Base-by-base conservation (phyloP, 35 echinoderm and acorn worm species). In the Eucidaris tribuloides region DNA sequence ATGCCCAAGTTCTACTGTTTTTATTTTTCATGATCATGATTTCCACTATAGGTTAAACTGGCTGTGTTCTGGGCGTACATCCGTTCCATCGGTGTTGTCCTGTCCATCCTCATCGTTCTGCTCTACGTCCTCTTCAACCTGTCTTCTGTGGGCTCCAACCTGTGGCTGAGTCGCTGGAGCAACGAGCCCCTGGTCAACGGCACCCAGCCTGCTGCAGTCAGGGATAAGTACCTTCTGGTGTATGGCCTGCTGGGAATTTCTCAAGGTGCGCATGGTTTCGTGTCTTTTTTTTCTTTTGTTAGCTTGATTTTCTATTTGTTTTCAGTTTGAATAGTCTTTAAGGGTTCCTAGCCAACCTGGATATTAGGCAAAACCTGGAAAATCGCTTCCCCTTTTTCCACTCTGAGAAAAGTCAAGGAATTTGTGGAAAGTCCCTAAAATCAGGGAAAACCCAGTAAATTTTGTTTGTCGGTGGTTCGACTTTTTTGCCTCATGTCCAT, bases 91-190 rank as follows among this genome's bases (percentile, higher is more conserved):
- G 89, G 93, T 29, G 25, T 79, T 5, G 4, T 77, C 7, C 79
- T 96, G 9, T 87, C 80, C 25, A 0, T 84, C 3, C 33, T 91
- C 55, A 96, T 96, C 60, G 18, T 91, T 17, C 36, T 82, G 0
- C 85, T 96, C 57, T 96, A 83, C 61, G 42, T 91, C 2, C 66
- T 88, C 11, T 91, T 82, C 41, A 90, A 96, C 63, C 71, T 82
- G 40, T 70, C 83, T 22, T 86, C 88, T 0, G 85, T 96, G 0
- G 81, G 40, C 23, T 66, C 84, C 34, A 91, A 91, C 72, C 46
- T 96, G 22, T 96, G 93, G 93, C 76, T 96, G 7, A 96, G 88
- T 52, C 57, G 81, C 17, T 96, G 93, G 93, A 96, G 93, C 59
- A 72, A 84, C 25, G 84, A 96, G 33, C 84, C 84, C 0, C 34